Conservation (phyloP, 1,140 invertebrate species). For the Drosophila lacertosa region DNA sequence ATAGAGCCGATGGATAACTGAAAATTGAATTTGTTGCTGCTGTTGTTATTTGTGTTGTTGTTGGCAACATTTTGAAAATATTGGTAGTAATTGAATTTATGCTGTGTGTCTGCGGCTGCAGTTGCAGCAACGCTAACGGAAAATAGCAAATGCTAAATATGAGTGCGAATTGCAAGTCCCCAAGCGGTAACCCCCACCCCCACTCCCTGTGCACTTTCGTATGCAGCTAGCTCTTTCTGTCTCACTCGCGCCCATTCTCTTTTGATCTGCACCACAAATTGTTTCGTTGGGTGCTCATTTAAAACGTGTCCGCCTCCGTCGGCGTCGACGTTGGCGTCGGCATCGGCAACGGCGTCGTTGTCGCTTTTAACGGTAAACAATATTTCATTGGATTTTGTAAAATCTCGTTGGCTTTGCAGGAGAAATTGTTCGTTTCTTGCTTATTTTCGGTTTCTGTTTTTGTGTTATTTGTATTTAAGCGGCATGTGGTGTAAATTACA, state of each 20-base stretch:
- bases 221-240: slow-evolving; percentile 10
- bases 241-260: slow-evolving; percentile 20
- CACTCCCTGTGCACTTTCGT: slow-evolving; percentile 9
- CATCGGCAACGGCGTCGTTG: not conserved
- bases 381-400: slow-evolving; percentile 47
- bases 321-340: not conserved
- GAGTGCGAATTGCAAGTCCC: slow-evolving; percentile 47
- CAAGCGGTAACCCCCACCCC: slow-evolving; percentile 4
- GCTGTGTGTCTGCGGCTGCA: slow-evolving; percentile 44
- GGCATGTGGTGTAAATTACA: slow-evolving; percentile 19
- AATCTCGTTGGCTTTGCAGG: slow-evolving; percentile 37
- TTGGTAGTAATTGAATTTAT: slow-evolving; percentile 78
- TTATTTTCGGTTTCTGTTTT: slow-evolving; percentile 20
- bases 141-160: slow-evolving; percentile 69
- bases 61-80: slow-evolving; percentile 63
- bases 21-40: slow-evolving; percentile 65
- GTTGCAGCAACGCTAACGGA: slow-evolving; percentile 38
- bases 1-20: slow-evolving; percentile 60
- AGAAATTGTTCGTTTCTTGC: slow-evolving; percentile 27
- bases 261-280: slow-evolving; percentile 38
- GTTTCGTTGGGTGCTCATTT: slow-evolving; percentile 31
- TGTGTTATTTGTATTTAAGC: too few relatives aligned
- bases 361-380: slow-evolving; percentile 49
- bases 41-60: slow-evolving; percentile 26
- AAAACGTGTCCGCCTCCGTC: slow-evolving; percentile 8